Evolutionary conservation across 2,113 vertebrate species (phyloP).

Genomic region (Gila orcuttii): DNA sequence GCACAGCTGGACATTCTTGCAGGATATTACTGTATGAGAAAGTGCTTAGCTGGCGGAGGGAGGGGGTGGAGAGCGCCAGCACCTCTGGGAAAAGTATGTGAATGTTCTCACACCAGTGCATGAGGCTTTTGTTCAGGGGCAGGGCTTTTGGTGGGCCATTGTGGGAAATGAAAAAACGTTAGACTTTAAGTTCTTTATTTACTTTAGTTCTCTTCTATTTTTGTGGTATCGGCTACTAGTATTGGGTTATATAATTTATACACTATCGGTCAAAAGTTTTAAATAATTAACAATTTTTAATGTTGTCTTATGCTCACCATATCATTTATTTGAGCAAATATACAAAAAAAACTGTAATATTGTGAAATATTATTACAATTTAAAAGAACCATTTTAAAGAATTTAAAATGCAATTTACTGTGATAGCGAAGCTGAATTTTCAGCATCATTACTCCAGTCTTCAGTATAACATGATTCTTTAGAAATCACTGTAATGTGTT

Average conservation of each 20-base stretch:
- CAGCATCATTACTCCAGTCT: neutral
- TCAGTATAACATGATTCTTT: neutral
- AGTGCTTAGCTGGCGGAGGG: constrained; percentile 45
- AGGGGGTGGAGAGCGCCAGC: constrained; percentile 28
- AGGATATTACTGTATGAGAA: constrained; percentile 57
- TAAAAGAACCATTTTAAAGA: neutral
- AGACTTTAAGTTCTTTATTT: neutral
- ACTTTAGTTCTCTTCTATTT: neutral
- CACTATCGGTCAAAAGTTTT: neutral
- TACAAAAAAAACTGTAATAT: neutral
- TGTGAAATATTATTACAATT: neutral
- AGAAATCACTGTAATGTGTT: neutral
- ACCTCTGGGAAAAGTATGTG: constrained; percentile 27
- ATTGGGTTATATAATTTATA: neutral
- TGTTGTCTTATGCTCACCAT: neutral
- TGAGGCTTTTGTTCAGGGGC: neutral
- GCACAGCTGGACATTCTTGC: constrained; percentile 62
- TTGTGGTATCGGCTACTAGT: neutral
- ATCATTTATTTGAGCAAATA: neutral
- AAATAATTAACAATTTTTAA: neutral
- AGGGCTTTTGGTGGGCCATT: neutral
- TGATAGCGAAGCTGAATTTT: neutral
- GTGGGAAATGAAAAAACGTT: neutral
- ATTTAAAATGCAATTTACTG: neutral
- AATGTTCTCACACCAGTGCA: constrained; percentile 13